A percentile compares a stretch with the other conserved stretches of the same genome.
Evolutionary conservation across 2,113 vertebrate species (phyloP).

Genomic region (Mesembrinibis cayennensis): DNA sequence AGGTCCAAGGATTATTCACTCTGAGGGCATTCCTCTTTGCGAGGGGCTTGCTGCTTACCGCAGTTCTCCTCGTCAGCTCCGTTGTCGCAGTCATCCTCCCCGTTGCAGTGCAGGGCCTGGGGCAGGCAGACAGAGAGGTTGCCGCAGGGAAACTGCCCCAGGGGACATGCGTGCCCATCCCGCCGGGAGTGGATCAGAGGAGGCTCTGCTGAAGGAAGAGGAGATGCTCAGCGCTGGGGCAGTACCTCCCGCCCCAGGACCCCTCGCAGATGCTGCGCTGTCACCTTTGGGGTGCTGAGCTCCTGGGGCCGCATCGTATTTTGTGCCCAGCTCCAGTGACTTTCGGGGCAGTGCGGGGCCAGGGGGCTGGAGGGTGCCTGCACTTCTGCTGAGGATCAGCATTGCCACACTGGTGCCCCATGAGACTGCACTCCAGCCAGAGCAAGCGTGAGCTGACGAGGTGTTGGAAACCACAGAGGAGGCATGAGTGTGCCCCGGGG

Average conservation of each 20-base stretch:
- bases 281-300: rapidly evolving
- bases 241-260: not conserved
- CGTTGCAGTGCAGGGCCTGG: conserved; percentile 74
- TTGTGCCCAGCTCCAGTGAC: not conserved
- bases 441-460: not conserved
- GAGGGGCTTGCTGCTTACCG: conserved; percentile 31
- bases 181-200: not conserved
- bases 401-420: rapidly evolving
- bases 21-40: not conserved
- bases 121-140: conserved; percentile 71
- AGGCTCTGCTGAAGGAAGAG: not conserved
- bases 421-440: rapidly evolving
- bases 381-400: not conserved
- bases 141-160: conserved; percentile 76
- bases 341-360: not conserved
- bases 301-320: not conserved
- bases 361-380: not conserved
- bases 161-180: conserved; percentile 30
- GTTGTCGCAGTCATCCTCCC: conserved; percentile 64
- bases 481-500: rapidly evolving
- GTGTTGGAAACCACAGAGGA: not conserved
- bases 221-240: not conserved
- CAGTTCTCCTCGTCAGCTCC: conserved; percentile 77
- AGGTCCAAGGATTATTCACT: rapidly evolving
- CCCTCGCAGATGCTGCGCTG: not conserved